These are phyloP conservation scores for Hafferia zeledoni DNA, from an alignment of 2,797 vertebrate species.

Conservation along the genomic window DNA sequence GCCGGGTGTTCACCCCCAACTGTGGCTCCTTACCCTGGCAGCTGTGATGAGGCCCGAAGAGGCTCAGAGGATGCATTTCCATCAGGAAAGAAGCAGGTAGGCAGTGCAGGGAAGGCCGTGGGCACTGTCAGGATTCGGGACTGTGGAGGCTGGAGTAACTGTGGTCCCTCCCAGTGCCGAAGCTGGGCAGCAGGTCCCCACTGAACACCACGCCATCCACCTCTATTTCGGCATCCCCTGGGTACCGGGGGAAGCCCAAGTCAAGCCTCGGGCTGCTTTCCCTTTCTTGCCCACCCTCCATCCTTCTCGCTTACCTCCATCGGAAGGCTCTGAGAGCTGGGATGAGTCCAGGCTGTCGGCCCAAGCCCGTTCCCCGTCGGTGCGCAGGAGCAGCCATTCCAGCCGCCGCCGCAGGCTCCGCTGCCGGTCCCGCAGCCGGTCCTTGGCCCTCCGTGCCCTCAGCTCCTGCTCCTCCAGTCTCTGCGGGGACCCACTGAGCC, in stretches of 20 bases:
- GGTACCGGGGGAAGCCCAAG: background rate
- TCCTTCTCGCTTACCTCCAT: constrained; percentile 81
- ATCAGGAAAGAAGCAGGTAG: background rate
- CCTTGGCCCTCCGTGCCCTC: constrained; percentile 83
- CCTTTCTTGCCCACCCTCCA: background rate
- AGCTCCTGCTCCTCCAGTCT: constrained; percentile 91
- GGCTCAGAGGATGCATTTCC: background rate
- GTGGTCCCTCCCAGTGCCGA: constrained; percentile 84
- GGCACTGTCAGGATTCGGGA: constrained; percentile 80
- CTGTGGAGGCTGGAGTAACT: constrained; percentile 85
- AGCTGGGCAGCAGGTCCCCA: constrained; percentile 78
- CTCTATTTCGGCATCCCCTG: constrained; percentile 92
- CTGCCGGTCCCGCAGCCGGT: constrained; percentile 85
- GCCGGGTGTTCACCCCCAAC: fast-evolving
- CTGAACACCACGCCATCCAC: constrained; percentile 87
- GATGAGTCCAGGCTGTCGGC: constrained; percentile 89
- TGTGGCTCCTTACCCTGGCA: background rate
- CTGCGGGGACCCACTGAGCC: constrained; percentile 60
- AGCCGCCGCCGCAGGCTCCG: constrained; percentile 82
- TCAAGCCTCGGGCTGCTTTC: background rate
- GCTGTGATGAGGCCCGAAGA: fast-evolving
- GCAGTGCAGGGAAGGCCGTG: background rate
- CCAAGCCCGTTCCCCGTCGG: constrained; percentile 78
- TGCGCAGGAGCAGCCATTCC: constrained; percentile 81
- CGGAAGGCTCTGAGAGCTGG: constrained; percentile 87